Evolutionary conservation across 2,888 invertebrate species (phyloP).

Genomic region (Rotaria sp.): DNA sequence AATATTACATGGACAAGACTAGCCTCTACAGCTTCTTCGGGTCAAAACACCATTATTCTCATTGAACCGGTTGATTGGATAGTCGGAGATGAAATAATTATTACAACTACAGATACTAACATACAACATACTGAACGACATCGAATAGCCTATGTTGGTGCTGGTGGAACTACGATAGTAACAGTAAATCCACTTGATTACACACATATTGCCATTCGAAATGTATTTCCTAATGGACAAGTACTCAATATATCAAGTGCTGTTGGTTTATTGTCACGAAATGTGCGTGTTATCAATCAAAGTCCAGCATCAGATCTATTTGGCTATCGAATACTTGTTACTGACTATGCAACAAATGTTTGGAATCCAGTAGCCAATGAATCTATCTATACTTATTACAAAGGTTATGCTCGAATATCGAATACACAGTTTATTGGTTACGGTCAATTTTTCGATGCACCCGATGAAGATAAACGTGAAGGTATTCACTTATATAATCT

Average conservation of each 20-base stretch:
- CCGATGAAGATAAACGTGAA: constrained; percentile 47
- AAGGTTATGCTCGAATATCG: constrained; percentile 47
- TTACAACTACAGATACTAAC: constrained; percentile 45
- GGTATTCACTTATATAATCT: constrained; percentile 46
- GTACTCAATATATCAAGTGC: neutral
- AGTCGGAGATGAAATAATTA: constrained; percentile 45
- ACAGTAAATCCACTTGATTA: constrained; percentile 45
- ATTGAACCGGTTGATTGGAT: constrained; percentile 45
- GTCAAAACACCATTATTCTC: constrained; percentile 44
- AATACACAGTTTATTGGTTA: constrained; percentile 48
- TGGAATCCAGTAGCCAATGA: constrained; percentile 17
- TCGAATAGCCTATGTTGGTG: constrained; percentile 43
- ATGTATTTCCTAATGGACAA: constrained; percentile 39
- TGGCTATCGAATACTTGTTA: constrained; percentile 47
- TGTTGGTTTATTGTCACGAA: constrained; percentile 36
- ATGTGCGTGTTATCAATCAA: constrained; percentile 34
- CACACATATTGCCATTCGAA: constrained; percentile 43
- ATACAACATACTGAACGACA: constrained; percentile 46
- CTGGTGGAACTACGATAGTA: constrained; percentile 43
- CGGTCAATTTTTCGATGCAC: constrained; percentile 48
- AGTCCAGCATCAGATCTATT: constrained; percentile 42
- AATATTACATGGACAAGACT: constrained; percentile 46
- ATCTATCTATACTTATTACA: constrained; percentile 21
- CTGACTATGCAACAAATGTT: constrained; percentile 42
- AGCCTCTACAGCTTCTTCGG: constrained; percentile 43